Conservation (phyloP, 1,140 invertebrate genomes). For the Drosophila setifemur region DNA sequence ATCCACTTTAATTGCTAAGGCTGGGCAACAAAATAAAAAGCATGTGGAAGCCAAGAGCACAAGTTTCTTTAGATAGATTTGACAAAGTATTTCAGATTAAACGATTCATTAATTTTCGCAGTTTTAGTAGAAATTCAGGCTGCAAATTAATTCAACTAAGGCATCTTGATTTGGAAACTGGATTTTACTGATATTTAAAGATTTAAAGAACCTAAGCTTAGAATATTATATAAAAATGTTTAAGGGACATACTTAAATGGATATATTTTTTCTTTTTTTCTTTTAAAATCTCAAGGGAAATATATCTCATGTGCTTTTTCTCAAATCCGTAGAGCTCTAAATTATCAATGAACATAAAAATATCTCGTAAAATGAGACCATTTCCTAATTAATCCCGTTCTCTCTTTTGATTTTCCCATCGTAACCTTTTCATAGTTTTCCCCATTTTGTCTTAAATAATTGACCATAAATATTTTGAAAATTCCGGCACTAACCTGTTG, state of each 20-base stretch:
- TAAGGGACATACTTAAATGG: no score
- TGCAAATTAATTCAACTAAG: no score
- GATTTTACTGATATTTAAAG: no score
- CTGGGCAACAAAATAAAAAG: background rate
- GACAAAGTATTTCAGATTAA: background rate
- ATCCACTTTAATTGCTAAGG: conserved; percentile 8
- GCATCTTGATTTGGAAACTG: no score
- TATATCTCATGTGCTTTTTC: no score
- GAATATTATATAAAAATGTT: no score
- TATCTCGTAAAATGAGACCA: background rate
- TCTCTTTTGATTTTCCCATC: conserved; percentile 14
- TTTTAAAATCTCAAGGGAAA: no score
- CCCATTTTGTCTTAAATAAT: background rate
- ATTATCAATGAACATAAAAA: conserved; percentile 10
- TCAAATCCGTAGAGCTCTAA: no score
- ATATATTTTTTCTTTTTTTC: no score
- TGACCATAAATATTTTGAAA: no score
- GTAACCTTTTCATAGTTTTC: background rate
- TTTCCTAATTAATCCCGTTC: background rate
- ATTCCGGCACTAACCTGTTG: conserved; percentile 76
- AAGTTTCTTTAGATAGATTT: background rate
- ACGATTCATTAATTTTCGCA: background rate
- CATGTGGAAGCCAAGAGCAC: background rate
- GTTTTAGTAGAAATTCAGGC: background rate
- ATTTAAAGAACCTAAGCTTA: no score